phyloP scores from a whole-genome alignment of 2,888 invertebrate genomes.

The Drosophila neonasuta region DNA sequence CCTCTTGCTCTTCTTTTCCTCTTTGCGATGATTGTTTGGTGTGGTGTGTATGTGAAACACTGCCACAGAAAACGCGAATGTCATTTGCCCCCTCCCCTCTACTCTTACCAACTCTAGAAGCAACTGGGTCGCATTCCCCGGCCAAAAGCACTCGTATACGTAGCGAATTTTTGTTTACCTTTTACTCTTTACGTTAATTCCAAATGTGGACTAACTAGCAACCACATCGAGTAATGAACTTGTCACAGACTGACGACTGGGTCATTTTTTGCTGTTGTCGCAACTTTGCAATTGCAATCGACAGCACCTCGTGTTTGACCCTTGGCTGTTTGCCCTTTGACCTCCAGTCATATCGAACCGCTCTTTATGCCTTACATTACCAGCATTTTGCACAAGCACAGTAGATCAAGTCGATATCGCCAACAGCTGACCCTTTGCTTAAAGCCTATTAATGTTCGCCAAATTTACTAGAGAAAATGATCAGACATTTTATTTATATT shows the following conservation, averaged over 20 bases:
- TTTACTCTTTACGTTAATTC: slow-evolving; percentile 53
- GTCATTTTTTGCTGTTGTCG: neutral
- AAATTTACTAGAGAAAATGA: too few relatives aligned
- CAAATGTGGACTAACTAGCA: slow-evolving; percentile 29
- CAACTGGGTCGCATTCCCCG: slow-evolving; percentile 28
- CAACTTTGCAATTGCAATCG: slow-evolving; percentile 29
- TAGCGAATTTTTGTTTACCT: slow-evolving; percentile 74
- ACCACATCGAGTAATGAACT: slow-evolving; percentile 46
- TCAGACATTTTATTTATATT: too few relatives aligned
- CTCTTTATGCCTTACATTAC: slow-evolving; percentile 10
- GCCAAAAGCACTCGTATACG: slow-evolving; percentile 26
- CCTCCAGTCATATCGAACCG: neutral
- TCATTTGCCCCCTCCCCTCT: slow-evolving; percentile 26
- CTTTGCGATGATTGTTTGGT: slow-evolving; percentile 35
- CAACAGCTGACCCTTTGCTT: slow-evolving; percentile 35
- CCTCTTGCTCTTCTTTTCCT: slow-evolving; percentile 10
- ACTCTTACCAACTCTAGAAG: slow-evolving; percentile 9
- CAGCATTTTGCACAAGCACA: slow-evolving; percentile 38
- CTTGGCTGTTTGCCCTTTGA: slow-evolving; percentile 14
- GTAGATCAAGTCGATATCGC: slow-evolving; percentile 35
- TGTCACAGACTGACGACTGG: slow-evolving; percentile 13
- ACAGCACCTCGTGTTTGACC: slow-evolving; percentile 29
- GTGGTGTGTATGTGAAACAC: slow-evolving; percentile 35
- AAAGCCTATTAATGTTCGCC: neutral
- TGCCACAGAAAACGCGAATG: slow-evolving; percentile 49